Evolutionary conservation across 2,797 vertebrate genomes (phyloP), one percentile per base, ranked within the genome.

Genomic region (Helicolenus hilgendorfi): DNA sequence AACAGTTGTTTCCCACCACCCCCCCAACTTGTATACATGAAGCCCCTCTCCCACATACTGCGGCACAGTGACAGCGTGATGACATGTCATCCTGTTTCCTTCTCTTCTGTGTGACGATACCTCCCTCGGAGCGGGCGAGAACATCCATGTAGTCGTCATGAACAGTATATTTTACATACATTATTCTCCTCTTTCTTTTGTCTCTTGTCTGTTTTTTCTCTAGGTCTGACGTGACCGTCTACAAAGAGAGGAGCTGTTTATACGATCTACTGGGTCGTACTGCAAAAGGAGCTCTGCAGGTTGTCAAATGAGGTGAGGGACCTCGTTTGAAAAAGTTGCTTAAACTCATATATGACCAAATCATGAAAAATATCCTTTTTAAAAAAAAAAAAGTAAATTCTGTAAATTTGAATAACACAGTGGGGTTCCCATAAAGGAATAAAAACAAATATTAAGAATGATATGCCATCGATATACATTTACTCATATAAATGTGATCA

Each of bases 261-360:
- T 41, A 59, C 27, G 38, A 72, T 60, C 38, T 53, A 1, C 63
- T 2, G 64, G 79, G 70, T 89, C 41, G 3, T 4, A 8, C 6
- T 22, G 24, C 53, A 68, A 55, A 60, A 83, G 49, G 72, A 72
- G 77, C 49, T 65, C 72, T 33, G 69, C 75, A 67, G 75, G 67
- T 74, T 92, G 64, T 85, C 70, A 75, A 56, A 80, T 60, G 83
- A 95, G 94, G 94, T 95, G 92, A 94, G 94, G 77, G 35, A 74
- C 56, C 29, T 22, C 14, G 55, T 77, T 35, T 45, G 75, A 72
- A 77, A 79, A 76, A 59, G 29, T 18, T 11, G 35, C 38, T 74
- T 29, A 65, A 74, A 77, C 27, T 67, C 11, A 53, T 1, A 35
- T 1, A 4, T 9, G 36, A 38, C 6, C 60, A 70, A 77, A 83